Conservation (phyloP, 2,797 vertebrate genomes). For the Galagoides demidoff region DNA sequence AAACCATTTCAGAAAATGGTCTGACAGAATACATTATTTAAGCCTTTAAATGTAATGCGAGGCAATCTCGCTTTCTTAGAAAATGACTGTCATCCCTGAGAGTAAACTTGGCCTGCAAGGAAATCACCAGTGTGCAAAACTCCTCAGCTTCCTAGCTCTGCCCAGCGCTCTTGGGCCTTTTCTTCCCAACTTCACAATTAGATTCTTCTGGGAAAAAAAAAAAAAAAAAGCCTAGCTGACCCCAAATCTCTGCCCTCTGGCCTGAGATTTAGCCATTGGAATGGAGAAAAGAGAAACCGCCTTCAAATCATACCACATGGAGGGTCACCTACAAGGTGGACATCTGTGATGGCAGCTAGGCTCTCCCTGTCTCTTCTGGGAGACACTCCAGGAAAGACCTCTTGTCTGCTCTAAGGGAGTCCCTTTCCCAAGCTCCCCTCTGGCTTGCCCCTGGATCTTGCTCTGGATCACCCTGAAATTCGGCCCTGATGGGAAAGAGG, state of each 20-base stretch:
- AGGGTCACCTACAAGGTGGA: neutral
- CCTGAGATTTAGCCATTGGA: neutral
- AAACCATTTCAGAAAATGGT: conserved; percentile 73
- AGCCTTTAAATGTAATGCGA: conserved; percentile 59
- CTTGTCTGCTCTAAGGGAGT: too few species aligned
- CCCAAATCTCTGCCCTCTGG: neutral
- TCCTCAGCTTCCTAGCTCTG: neutral
- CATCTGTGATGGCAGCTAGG: accelerated
- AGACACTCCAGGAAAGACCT: neutral
- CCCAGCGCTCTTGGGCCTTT: neutral
- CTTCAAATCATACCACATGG: accelerated
- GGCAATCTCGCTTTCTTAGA: conserved; percentile 63
- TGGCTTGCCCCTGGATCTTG: neutral
- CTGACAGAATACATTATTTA: conserved; percentile 74
- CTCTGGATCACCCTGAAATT: neutral
- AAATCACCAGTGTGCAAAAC: neutral
- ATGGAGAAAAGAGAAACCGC: neutral
- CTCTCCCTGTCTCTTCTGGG: neutral
- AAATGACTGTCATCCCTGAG: conserved; percentile 58
- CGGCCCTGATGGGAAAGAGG: neutral
- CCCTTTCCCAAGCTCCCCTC: neutral
- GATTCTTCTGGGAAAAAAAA: neutral
- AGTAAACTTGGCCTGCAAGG: conserved; percentile 48
- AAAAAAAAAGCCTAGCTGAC: neutral
- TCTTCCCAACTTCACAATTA: neutral